Conservation (phyloP, 92 coral and sea anemone species). For the Diadumene lineata region DNA sequence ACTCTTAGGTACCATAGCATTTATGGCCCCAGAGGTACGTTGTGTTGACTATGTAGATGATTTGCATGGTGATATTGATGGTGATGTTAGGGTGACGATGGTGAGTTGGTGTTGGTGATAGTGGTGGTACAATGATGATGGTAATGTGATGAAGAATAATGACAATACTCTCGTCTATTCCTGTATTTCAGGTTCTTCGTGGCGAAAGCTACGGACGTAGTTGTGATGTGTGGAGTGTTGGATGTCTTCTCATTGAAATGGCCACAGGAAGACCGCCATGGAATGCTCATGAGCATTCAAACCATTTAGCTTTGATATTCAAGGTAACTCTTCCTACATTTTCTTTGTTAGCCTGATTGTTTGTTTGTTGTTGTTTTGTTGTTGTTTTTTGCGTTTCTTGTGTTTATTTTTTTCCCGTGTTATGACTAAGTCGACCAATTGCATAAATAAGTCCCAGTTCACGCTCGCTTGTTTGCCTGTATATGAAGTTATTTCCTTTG, state of each 20-base stretch:
- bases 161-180: too few relatives aligned
- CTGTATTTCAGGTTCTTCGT: conserved; percentile 68
- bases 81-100: not conserved
- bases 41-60: too few relatives aligned
- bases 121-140: not conserved
- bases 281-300: conserved; percentile 97
- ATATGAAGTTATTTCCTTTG: not conserved
- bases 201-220: conserved; percentile 97
- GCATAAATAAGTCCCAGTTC: too few relatives aligned
- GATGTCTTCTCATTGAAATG: conserved; percentile 93
- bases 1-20: conserved; percentile 93
- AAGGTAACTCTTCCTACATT: conserved; percentile 49
- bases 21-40: conserved; percentile 95
- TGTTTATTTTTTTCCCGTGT: not conserved
- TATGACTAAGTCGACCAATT: too few relatives aligned
- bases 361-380: not conserved
- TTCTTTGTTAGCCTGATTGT: not conserved
- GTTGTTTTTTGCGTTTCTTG: not conserved
- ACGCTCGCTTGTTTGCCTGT: not conserved
- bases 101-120: not conserved
- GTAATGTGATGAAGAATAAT: not conserved
- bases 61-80: not conserved
- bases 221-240: conserved; percentile 97
- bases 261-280: conserved; percentile 95
- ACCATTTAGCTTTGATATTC: conserved; percentile 91